Evolutionary conservation across 2,888 invertebrate genomes (phyloP).

Genomic region (Nemotelus nigrinus): DNA sequence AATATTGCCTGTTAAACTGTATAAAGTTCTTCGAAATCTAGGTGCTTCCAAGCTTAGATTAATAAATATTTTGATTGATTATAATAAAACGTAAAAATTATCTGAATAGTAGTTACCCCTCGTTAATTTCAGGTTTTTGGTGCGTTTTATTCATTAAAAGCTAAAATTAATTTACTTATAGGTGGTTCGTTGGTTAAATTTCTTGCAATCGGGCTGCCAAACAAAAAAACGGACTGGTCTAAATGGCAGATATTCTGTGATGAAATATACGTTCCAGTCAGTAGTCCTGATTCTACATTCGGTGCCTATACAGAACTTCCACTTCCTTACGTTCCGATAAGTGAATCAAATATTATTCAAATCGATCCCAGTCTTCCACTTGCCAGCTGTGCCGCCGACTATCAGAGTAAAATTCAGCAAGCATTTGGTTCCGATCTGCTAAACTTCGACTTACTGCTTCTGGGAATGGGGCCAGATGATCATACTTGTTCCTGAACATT

Average conservation of each 20-base stretch:
- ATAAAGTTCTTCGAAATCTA: too few relatives aligned
- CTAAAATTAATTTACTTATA: constrained; percentile 58
- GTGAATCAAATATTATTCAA: constrained; percentile 78
- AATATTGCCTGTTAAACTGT: too few relatives aligned
- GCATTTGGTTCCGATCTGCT: constrained; percentile 68
- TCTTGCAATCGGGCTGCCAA: constrained; percentile 76
- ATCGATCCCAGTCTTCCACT: constrained; percentile 68
- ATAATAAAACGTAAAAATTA: too few relatives aligned
- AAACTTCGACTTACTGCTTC: constrained; percentile 84
- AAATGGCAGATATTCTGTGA: constrained; percentile 97
- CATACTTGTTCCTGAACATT: constrained; percentile 95
- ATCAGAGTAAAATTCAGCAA: constrained; percentile 58
- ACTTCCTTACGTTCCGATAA: constrained; percentile 72
- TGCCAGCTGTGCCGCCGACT: constrained; percentile 61
- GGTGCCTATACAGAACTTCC: constrained; percentile 80
- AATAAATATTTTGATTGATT: too few relatives aligned
- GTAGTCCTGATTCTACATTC: constrained; percentile 87
- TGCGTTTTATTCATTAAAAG: too few relatives aligned
- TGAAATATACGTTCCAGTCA: constrained; percentile 88
- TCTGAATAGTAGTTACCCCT: too few relatives aligned
- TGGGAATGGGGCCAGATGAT: constrained; percentile 98
- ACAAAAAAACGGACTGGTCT: constrained; percentile 76
- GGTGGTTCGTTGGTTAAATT: constrained; percentile 86
- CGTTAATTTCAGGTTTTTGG: too few relatives aligned
- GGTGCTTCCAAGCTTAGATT: too few relatives aligned